Percentiles rank a stretch among this genome's conserved stretches.
These are phyloP conservation scores for Orcinus orca DNA, from an alignment of 2,113 vertebrate genomes.

Conservation along the genomic window DNA sequence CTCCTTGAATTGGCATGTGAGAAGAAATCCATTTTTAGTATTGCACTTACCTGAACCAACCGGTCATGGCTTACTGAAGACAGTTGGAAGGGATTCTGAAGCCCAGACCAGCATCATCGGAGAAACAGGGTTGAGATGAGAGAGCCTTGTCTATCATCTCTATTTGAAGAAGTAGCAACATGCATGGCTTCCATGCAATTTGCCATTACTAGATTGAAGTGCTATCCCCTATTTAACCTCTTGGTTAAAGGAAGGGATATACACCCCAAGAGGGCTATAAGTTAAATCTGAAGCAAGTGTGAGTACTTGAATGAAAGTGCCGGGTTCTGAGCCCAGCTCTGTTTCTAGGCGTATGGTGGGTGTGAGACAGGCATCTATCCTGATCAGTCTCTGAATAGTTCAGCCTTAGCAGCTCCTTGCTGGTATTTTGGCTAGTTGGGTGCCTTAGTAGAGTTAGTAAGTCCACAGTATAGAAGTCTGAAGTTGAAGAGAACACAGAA, in stretches of 20 bases:
- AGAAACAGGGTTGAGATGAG: not conserved
- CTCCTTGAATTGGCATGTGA: not conserved
- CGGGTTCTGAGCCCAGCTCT: not conserved
- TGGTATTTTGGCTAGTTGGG: not conserved
- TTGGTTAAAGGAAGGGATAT: not conserved
- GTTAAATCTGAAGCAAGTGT: not conserved
- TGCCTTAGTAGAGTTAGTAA: not conserved
- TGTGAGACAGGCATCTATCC: not conserved
- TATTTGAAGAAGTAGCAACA: not conserved
- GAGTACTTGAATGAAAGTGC: not conserved
- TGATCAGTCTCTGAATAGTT: not conserved
- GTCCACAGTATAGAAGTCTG: not conserved
- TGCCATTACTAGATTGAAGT: not conserved
- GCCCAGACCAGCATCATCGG: not conserved
- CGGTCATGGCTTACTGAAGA: not conserved
- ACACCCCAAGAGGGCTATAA: not conserved
- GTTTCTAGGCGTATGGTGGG: no score
- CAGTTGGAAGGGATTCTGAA: not conserved
- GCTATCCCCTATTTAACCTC: not conserved
- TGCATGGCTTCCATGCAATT: not conserved
- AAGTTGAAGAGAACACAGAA: not conserved
- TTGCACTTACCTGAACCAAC: not conserved
- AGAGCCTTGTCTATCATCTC: not conserved
- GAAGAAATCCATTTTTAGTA: not conserved
- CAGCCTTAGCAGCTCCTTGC: not conserved